Base-by-base conservation (phyloP, 2,888 invertebrate species). In the Drosophila neutralis region DNA sequence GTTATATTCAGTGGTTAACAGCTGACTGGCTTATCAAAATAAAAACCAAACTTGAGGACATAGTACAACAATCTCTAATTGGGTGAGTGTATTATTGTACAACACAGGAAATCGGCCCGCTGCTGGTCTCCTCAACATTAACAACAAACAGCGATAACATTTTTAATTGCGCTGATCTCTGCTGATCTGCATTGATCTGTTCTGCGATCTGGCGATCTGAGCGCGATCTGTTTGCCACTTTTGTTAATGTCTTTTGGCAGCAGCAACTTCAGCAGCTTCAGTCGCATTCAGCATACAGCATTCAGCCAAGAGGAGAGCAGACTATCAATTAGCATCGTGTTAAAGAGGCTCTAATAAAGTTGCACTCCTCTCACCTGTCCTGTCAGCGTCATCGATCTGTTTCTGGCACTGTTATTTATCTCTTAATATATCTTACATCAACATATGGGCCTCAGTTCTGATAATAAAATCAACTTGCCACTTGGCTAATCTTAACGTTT, bases 161-260 rank as follows among this genome's bases (percentile, higher is more conserved):
- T 87, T 87, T 87, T 90, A 88, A 90, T 89, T 86, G 85, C 88
- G 59, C 82, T 86, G 85, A 89, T 89, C 88, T 65, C 40, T 59
- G 66, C 54, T 70, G 72, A 61, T 74, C 74, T 65, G 62, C 48
- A 68, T 69, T 69, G 83, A 78, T 83, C 86, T 68, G 52, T 56
- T 56, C 57, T 60, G 48, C 54, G 45, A 70, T 75, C 69, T 63
- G 42, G 49, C 59, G 61, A 75, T n/a, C 67, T 35, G 69, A 52
- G 38, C 48, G 38, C 62, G 56, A 72, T 72, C 63, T 52, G 48
- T 72, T 75, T 64, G 84, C 69, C 89, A 83, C 84, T 89, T 78
- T 86, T 86, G 79, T 86, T 90, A 88, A 87, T 87, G 86, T 78
- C 79, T 87, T 88, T 85, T 90, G 87, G 90, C 90, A 87, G 90